Conservation (phyloP, 2,797 vertebrate species). For the Chloroceryle inda region DNA sequence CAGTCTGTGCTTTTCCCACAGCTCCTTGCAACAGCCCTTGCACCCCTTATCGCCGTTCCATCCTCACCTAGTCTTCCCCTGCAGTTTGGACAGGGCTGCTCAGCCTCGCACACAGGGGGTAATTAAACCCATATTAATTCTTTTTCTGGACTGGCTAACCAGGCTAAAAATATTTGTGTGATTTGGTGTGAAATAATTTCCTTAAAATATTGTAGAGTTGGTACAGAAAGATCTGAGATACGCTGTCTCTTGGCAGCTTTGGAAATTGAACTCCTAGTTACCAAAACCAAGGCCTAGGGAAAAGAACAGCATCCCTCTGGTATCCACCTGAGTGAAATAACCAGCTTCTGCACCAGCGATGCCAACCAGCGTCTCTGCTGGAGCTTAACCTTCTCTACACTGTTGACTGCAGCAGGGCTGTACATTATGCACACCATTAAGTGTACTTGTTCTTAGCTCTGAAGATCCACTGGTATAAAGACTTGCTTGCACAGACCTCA, state of each 20-base stretch:
- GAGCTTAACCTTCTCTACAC: background rate
- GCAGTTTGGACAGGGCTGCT: background rate
- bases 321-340: background rate
- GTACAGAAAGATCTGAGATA: background rate
- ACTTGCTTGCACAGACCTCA: background rate
- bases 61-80: background rate
- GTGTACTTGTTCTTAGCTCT: background rate
- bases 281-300: background rate
- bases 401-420: background rate
- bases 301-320: background rate
- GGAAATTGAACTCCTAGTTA: background rate
- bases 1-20: background rate
- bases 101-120: background rate
- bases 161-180: background rate
- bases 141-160: no score
- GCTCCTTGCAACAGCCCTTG: background rate
- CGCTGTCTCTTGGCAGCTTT: background rate
- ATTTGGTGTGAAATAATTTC: background rate
- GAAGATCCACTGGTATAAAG: background rate
- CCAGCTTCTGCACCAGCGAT: rapidly evolving
- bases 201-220: background rate
- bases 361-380: background rate
- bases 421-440: background rate
- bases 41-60: rapidly evolving
- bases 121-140: background rate